Percentiles rank a stretch among this genome's conserved stretches.
phyloP scores from a whole-genome alignment of 2,113 vertebrate genomes.

The Cebidichthys violaceus region DNA sequence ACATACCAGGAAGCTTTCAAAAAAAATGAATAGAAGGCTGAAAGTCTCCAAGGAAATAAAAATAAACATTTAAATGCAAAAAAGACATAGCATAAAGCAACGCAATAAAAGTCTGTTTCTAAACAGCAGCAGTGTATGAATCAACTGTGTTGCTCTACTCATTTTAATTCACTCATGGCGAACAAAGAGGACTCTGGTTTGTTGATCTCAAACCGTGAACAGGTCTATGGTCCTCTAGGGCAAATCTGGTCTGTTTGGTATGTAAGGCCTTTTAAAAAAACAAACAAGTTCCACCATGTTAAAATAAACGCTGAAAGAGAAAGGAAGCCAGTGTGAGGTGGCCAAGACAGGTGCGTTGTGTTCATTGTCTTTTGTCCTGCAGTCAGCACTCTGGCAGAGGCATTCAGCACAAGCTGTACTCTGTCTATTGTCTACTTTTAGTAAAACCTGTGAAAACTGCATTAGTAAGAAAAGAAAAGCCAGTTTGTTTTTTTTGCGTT shows the following conservation, averaged over 20 bases:
- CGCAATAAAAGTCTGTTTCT: conserved; percentile 3
- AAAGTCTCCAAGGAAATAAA: neutral
- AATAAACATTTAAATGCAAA: neutral
- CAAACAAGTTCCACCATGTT: conserved; percentile 29
- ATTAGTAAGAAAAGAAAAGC: conserved; percentile 20
- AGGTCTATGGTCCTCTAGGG: neutral
- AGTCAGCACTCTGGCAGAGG: conserved; percentile 35
- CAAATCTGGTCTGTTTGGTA: conserved; percentile 28
- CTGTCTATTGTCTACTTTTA: conserved; percentile 31
- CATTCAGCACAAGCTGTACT: conserved; percentile 24
- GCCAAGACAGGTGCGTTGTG: conserved; percentile 51
- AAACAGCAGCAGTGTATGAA: neutral
- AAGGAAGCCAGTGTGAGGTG: neutral
- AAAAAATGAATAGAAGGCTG: neutral
- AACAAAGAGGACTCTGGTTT: conserved; percentile 45
- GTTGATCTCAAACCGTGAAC: conserved; percentile 8
- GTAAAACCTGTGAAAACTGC: neutral
- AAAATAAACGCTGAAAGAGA: conserved; percentile 10
- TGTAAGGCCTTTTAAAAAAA: conserved; percentile 10
- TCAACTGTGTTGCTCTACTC: neutral
- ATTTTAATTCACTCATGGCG: neutral
- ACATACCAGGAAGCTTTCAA: neutral
- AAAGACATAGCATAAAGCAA: neutral
- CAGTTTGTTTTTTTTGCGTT: neutral
- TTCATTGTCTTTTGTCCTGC: conserved; percentile 31